Percentiles rank a stretch among this genome's conserved stretches.
Conservation (phyloP, 2,113 vertebrate species). For the Gopherus evgoodei region DNA sequence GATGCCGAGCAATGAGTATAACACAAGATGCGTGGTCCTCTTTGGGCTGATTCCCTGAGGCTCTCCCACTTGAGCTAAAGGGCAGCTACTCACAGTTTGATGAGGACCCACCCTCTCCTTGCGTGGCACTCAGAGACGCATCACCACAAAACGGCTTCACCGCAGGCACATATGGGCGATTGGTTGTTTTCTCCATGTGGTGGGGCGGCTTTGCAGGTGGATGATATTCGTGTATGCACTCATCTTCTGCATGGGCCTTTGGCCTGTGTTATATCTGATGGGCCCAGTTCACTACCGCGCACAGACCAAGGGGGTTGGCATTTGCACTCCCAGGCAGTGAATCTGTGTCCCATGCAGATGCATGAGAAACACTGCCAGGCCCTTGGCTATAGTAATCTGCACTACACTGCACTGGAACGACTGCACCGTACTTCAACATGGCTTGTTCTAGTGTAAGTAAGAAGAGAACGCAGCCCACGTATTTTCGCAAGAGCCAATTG, state of each 20-base stretch:
- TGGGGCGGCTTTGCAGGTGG: no score
- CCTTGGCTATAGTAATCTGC: neutral
- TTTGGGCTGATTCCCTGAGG: neutral
- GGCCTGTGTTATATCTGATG: neutral
- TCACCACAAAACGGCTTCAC: no score
- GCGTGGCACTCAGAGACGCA: neutral
- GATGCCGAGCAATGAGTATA: neutral
- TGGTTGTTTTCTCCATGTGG: neutral
- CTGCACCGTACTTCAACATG: neutral
- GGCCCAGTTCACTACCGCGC: no score
- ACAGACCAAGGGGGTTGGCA: neutral
- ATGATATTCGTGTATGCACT: neutral
- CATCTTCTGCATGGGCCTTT: neutral
- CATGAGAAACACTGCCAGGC: neutral
- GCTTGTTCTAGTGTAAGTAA: no score
- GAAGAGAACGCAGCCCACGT: no score
- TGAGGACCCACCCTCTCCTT: no score
- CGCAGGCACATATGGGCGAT: no score
- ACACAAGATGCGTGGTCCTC: neutral
- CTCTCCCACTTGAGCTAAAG: neutral
- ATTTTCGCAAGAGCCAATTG: no score
- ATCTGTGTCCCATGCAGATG: neutral
- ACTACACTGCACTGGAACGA: neutral
- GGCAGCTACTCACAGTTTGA: no score
- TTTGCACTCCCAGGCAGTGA: neutral